phyloP scores from a whole-genome alignment of 2,888 invertebrate species.

The Meta bourneti region DNA sequence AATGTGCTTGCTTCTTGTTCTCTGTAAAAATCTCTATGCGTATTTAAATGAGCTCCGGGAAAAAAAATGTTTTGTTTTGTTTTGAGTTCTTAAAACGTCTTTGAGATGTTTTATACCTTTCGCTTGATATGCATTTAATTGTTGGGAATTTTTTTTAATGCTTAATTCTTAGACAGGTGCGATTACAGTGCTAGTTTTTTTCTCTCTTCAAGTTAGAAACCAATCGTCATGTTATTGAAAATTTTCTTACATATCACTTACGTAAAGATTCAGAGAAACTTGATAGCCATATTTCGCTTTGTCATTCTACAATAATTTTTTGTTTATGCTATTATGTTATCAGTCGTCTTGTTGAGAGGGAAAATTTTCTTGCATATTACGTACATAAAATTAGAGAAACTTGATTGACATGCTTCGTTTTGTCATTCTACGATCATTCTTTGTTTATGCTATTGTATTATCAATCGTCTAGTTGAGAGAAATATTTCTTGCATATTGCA shows the following conservation, averaged over 20 bases:
- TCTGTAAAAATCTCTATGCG: conserved; percentile 43
- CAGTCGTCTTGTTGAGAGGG: too few relatives aligned
- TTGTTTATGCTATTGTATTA: too few relatives aligned
- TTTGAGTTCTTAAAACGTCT: not conserved
- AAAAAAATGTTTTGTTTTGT: conserved; percentile 33
- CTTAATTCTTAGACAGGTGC: conserved; percentile 24
- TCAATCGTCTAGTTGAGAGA: too few relatives aligned
- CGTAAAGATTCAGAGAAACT: too few relatives aligned
- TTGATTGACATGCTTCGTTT: too few relatives aligned
- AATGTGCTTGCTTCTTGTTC: conserved; percentile 5
- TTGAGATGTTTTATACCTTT: not conserved
- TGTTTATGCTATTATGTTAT: too few relatives aligned
- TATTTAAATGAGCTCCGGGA: conserved; percentile 42
- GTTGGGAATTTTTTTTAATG: not conserved
- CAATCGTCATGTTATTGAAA: not conserved
- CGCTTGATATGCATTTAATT: conserved; percentile 1
- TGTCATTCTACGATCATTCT: too few relatives aligned
- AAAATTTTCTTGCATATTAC: too few relatives aligned
- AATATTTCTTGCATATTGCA: too few relatives aligned
- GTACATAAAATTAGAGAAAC: too few relatives aligned
- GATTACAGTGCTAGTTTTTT: conserved; percentile 7
- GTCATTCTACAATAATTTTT: too few relatives aligned
- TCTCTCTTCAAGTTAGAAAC: not conserved
- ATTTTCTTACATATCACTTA: not conserved
- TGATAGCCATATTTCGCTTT: too few relatives aligned